A percentile compares a stretch with the other conserved stretches of the same genome.
Conservation (phyloP, 2,113 vertebrate species). For the Eupsittula cactorum region DNA sequence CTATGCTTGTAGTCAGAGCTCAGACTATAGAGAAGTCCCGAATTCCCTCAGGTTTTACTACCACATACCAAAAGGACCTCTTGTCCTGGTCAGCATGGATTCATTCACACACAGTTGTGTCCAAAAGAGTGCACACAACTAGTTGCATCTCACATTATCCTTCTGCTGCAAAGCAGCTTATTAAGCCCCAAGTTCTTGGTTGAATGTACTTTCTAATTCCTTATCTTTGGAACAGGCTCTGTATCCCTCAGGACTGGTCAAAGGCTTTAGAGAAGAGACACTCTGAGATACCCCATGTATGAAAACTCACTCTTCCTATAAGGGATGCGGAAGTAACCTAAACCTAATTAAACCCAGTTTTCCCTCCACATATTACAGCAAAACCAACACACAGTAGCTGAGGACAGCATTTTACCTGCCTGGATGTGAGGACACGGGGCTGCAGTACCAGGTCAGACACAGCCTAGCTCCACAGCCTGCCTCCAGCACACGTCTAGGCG, state of each 20-base stretch:
- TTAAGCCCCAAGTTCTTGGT: neutral
- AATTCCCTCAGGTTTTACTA: neutral
- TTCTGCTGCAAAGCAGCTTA: neutral
- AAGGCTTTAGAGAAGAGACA: neutral
- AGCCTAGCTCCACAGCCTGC: neutral
- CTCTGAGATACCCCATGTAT: rapidly evolving
- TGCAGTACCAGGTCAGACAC: neutral
- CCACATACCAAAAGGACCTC: neutral
- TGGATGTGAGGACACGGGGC: neutral
- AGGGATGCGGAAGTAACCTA: neutral
- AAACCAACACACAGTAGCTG: neutral
- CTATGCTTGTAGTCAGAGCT: neutral
- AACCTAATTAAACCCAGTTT: neutral
- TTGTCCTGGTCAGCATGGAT: neutral
- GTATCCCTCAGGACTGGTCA: neutral
- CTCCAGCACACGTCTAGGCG: neutral
- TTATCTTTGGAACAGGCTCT: neutral
- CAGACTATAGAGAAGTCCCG: neutral
- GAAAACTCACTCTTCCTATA: neutral
- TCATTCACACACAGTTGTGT: neutral
- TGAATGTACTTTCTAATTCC: neutral
- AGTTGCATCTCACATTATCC: neutral
- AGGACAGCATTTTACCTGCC: neutral
- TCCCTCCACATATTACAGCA: neutral
- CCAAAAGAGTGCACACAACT: neutral